Evolutionary conservation across 2,797 vertebrate species (phyloP).

Genomic region (Aphelocoma californica): DNA sequence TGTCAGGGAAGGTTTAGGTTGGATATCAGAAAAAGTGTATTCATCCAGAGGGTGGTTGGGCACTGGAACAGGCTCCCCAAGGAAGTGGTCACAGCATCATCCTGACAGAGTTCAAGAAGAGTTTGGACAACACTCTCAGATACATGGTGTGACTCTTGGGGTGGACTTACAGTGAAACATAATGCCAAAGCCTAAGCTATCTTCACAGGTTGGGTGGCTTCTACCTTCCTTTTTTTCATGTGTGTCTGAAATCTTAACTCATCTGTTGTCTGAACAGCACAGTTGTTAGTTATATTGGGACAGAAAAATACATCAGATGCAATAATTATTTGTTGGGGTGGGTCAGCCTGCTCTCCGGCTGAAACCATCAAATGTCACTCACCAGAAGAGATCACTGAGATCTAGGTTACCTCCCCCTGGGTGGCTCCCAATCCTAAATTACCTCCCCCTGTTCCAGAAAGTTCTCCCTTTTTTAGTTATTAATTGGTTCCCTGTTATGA

Average conservation of each 20-base stretch:
- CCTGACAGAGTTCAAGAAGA: not conserved
- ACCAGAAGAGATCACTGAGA: too few species aligned
- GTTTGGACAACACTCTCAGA: not conserved
- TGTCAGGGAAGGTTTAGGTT: not conserved
- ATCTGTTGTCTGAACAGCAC: not conserved
- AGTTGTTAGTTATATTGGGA: rapidly evolving
- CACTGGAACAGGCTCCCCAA: not conserved
- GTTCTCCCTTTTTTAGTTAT: too few species aligned
- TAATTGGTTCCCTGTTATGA: too few species aligned
- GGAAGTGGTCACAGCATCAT: too few species aligned
- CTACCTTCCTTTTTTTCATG: not conserved
- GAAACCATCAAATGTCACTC: too few species aligned
- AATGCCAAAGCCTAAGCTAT: not conserved
- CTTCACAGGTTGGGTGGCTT: not conserved
- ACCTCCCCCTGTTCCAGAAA: too few species aligned
- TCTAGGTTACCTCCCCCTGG: too few species aligned
- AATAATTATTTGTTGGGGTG: not conserved
- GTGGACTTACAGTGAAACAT: not conserved
- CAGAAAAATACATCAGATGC: not conserved
- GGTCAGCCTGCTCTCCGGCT: too few species aligned
- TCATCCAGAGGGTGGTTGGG: not conserved
- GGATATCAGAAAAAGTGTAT: not conserved
- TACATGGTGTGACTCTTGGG: not conserved
- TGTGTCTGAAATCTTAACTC: not conserved
- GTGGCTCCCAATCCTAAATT: too few species aligned